Conservation (phyloP, 2,113 vertebrate genomes). For the Sinosuthora webbiana region DNA sequence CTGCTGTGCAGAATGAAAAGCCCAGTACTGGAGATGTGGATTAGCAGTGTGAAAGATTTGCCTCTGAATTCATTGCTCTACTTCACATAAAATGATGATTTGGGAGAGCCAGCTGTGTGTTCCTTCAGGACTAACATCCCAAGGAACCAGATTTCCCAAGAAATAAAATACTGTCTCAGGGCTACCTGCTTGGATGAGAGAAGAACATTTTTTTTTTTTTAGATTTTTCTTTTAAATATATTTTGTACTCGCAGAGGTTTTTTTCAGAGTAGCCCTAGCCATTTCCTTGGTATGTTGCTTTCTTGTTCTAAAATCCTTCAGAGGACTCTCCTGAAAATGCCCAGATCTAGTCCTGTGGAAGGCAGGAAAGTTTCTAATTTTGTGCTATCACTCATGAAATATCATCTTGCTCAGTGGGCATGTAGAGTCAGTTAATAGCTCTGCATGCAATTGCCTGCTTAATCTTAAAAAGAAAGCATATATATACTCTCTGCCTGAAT, state of each 20-base stretch:
- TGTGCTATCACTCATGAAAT: background rate
- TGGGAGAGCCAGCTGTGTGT: background rate
- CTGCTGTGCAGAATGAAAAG: background rate
- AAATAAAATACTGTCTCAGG: background rate
- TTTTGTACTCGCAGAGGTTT: background rate
- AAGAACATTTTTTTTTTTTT: background rate
- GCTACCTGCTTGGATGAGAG: background rate
- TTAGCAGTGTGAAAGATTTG: background rate
- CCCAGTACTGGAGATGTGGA: background rate
- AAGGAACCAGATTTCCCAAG: background rate
- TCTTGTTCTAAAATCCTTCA: background rate
- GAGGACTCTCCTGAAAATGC: background rate
- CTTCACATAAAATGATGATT: background rate
- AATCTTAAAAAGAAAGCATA: background rate
- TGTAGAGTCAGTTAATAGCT: conserved; percentile 19
- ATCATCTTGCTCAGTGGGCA: background rate
- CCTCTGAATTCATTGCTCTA: background rate
- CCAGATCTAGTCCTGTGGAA: background rate
- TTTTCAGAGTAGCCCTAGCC: background rate
- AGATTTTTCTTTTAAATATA: background rate
- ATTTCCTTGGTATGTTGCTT: background rate
- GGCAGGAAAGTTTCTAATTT: background rate
- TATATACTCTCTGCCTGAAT: background rate
- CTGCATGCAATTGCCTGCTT: background rate
- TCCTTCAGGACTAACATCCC: background rate